Evolutionary conservation across 1,140 invertebrate genomes (phyloP), one percentile per base, ranked within the genome.

Genomic region (Doryteuthis pealeii): DNA sequence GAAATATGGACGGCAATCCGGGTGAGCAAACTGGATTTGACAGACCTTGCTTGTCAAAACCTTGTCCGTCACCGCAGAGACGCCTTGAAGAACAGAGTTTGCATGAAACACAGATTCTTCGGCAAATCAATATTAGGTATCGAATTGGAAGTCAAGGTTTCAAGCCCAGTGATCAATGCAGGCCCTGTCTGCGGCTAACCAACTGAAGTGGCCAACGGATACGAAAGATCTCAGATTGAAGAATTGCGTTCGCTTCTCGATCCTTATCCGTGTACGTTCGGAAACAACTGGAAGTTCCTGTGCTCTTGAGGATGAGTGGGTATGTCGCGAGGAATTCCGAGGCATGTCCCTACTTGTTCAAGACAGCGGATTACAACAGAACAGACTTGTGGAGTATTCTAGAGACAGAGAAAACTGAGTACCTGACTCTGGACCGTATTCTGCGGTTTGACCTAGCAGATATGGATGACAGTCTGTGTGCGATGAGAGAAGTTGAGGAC

Each of bases 1-100:
- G 79, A 62, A 76, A 67, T 1, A 62, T 74, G 5, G 72, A 79
- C 70, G 78, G 68, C 76, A 78, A 49, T 72, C 76, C 26, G 74
- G 78, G 78, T 18, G 12, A 78, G 78, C 67, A 78, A 78, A 33
- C 70, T 82, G 6, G n/a, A 73, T 79, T n/a, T 74, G 77, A 22
- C 81, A 82, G 26, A 71, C 66, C 33, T 28, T 77, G 76, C 67
- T 31, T 72, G 1, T 26, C 67, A 0, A 62, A 70, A 3, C 65
- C 70, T 33, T 8, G 32, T 26, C n/a, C n/a, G n/a, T n/a, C n/a
- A n/a, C n/a, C n/a, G n/a, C n/a, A n/a, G n/a, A n/a, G n/a, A n/a
- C n/a, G 30, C 5, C 26, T 5, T n/a, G 2, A 40, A 58, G 26
- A 62, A 40, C 12, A 22, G 26, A 26, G n/a, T 18, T 12, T 74